Conservation (phyloP, 2,888 invertebrate species). For the Silvanus unidentatus region DNA sequence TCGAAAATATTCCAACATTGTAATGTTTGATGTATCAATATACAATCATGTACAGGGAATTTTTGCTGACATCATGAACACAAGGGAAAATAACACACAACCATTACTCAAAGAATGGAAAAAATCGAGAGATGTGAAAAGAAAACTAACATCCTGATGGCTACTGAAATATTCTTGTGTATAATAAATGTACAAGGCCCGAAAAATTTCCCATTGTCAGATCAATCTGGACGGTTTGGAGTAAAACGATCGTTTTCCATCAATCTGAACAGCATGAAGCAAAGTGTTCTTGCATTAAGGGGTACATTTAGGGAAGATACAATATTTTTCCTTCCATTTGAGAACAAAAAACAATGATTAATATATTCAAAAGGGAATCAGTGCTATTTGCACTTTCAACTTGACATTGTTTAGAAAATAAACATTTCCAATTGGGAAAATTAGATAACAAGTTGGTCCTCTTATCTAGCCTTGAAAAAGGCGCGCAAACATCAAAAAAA, state of each 20-base stretch:
- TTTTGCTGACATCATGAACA: conserved; percentile 45
- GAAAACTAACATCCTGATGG: conserved; percentile 27
- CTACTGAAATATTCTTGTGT: conserved; percentile 25
- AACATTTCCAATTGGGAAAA: too few species aligned
- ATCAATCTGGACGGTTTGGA: conserved; percentile 39
- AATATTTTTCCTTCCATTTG: too few species aligned
- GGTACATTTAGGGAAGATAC: conserved; percentile 11
- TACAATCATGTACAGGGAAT: conserved; percentile 24
- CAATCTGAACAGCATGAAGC: conserved; percentile 37
- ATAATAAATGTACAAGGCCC: conserved; percentile 16
- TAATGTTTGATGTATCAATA: background rate
- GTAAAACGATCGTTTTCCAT: conserved; percentile 33
- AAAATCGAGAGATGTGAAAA: too few species aligned
- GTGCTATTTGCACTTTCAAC: too few species aligned
- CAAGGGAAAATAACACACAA: conserved; percentile 34
- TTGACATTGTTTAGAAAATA: too few species aligned
- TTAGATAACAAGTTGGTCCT: too few species aligned
- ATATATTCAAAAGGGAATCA: too few species aligned
- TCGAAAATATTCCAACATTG: too few species aligned
- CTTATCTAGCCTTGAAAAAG: too few species aligned
- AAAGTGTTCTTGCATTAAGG: conserved; percentile 35
- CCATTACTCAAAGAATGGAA: conserved; percentile 48
- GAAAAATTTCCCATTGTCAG: conserved; percentile 34
- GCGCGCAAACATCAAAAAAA: too few species aligned
- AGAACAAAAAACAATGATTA: too few species aligned